These are phyloP conservation scores for Austrofundulus limnaeus DNA, from an alignment of 2,113 vertebrate species.

Conservation along the genomic window DNA sequence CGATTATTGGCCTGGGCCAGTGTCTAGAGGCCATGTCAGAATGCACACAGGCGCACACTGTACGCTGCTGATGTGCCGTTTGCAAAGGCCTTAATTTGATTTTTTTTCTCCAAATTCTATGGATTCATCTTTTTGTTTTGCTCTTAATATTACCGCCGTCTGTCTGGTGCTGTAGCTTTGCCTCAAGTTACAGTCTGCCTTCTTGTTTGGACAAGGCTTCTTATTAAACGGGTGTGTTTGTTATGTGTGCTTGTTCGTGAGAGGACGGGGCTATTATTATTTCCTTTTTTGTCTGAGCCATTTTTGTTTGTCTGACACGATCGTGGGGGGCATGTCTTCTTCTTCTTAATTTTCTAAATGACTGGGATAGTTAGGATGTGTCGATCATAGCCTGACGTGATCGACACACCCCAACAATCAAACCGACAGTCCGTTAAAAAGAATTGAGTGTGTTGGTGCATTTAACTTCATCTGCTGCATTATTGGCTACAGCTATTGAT, in stretches of 20 bases:
- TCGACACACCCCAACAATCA: slow-evolving; percentile 17
- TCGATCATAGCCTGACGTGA: slow-evolving; percentile 2
- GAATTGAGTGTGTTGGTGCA: slow-evolving; percentile 40
- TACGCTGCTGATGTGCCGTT: neutral
- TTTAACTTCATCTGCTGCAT: slow-evolving; percentile 55
- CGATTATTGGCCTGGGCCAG: neutral
- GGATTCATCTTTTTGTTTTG: neutral
- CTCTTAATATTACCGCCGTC: neutral
- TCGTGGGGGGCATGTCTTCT: neutral
- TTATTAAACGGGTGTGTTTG: neutral
- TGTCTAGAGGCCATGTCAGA: neutral
- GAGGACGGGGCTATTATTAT: neutral
- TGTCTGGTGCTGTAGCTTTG: neutral
- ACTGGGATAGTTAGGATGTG: neutral
- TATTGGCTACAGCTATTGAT: slow-evolving; percentile 64
- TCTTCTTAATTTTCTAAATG: slow-evolving; percentile 12
- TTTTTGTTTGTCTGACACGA: neutral
- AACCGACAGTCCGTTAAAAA: slow-evolving; percentile 34
- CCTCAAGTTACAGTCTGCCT: neutral
- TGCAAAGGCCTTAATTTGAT: neutral
- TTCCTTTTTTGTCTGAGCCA: neutral
- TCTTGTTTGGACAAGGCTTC: neutral
- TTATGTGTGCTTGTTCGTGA: neutral
- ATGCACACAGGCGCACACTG: neutral
- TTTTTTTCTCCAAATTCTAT: neutral